Percentiles rank a stretch among this genome's conserved stretches.
Evolutionary conservation across 2,113 vertebrate species (phyloP).

Genomic region (Pterophyllum scalare): DNA sequence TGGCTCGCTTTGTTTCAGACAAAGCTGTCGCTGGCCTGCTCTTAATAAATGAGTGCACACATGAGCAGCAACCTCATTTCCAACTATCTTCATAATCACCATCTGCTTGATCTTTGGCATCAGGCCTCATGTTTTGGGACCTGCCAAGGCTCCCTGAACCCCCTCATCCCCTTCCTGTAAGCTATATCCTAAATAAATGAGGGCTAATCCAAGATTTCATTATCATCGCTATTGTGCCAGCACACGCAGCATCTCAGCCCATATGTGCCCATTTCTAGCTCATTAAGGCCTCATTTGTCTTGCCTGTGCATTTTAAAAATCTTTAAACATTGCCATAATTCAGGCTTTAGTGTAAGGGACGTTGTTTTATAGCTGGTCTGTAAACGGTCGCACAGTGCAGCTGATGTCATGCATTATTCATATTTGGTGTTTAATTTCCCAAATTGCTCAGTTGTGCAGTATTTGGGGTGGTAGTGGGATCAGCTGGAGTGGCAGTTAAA

Average conservation of each 20-base stretch:
- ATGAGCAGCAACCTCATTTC: constrained; percentile 36
- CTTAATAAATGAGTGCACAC: constrained; percentile 26
- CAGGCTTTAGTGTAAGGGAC: not conserved
- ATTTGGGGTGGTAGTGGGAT: not conserved
- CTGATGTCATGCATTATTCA: not conserved
- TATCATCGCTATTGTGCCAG: constrained; percentile 63
- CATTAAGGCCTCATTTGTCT: constrained; percentile 70
- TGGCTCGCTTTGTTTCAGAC: not conserved
- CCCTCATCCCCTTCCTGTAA: constrained; percentile 28
- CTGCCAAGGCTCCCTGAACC: not conserved
- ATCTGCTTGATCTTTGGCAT: constrained; percentile 77
- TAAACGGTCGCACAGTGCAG: not conserved
- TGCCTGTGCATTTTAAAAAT: not conserved
- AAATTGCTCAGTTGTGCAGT: not conserved
- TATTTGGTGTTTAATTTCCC: not conserved
- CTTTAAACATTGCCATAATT: not conserved
- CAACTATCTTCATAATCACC: constrained; percentile 58
- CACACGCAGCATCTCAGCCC: constrained; percentile 36
- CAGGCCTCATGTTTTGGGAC: constrained; percentile 31
- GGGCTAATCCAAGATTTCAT: constrained; percentile 74
- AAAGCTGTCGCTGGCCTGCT: constrained; percentile 9
- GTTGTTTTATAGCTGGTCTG: not conserved
- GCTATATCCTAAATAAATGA: constrained; percentile 66
- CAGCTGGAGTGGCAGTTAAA: not conserved
- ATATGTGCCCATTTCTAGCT: constrained; percentile 70